These are phyloP conservation scores for Ornithoptera alexandrae DNA, from an alignment of 2,888 invertebrate genomes.

Conservation along the genomic window DNA sequence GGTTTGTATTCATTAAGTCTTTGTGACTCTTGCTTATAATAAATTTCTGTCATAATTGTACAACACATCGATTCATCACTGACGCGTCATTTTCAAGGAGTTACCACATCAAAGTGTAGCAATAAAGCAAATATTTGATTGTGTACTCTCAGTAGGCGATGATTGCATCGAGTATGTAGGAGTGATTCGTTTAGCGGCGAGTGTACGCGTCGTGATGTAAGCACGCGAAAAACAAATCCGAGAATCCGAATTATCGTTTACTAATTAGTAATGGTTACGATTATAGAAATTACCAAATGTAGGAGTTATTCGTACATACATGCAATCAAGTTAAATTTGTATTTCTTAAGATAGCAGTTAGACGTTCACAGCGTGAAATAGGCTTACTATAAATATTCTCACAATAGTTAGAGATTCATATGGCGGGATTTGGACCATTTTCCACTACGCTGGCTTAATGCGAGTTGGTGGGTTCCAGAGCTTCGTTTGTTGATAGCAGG, in stretches of 20 bases:
- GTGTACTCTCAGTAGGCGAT: slow-evolving; percentile 21
- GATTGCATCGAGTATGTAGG: slow-evolving; percentile 26
- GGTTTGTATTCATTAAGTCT: neutral
- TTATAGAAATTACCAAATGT: neutral
- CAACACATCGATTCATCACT: neutral
- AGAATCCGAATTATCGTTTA: slow-evolving; percentile 1
- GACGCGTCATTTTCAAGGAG: slow-evolving; percentile 8
- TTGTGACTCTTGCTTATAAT: neutral
- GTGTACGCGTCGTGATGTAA: neutral
- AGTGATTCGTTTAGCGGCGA: slow-evolving; percentile 22
- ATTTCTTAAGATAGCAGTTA: too few relatives aligned
- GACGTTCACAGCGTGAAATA: too few relatives aligned
- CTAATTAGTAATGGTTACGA: slow-evolving; percentile 5
- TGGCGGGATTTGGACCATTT: too few relatives aligned
- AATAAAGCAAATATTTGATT: slow-evolving; percentile 28
- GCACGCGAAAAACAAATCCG: neutral
- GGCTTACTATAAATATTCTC: too few relatives aligned
- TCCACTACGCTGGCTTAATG: too few relatives aligned
- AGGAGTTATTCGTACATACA: too few relatives aligned
- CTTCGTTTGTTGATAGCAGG: too few relatives aligned
- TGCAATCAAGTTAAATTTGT: too few relatives aligned
- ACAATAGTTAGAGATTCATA: too few relatives aligned
- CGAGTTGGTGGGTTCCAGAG: too few relatives aligned
- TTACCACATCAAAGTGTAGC: slow-evolving; percentile 21
- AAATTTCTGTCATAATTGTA: slow-evolving; percentile 1